A percentile compares a stretch with the other conserved stretches of the same genome.
These are phyloP conservation scores for Phoeniculus purpureus DNA, from an alignment of 2,797 vertebrate genomes.

Conservation along the genomic window DNA sequence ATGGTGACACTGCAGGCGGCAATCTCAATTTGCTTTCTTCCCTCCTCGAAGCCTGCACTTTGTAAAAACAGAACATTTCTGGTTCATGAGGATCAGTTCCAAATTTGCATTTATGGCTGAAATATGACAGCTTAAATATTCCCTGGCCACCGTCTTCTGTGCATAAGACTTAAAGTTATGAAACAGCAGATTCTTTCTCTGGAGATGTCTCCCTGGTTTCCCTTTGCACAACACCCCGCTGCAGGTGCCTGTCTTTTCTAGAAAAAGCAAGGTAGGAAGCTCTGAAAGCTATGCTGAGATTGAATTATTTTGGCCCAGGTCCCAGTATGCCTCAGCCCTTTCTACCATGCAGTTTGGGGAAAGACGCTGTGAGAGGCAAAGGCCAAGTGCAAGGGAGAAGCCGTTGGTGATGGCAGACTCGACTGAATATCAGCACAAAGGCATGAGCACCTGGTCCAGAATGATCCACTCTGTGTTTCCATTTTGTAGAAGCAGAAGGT, in stretches of 20 bases:
- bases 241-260: neutral
- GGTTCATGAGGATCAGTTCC: neutral
- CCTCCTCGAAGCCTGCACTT: neutral
- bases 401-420: neutral
- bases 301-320: neutral
- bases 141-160: neutral
- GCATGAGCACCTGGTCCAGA: neutral
- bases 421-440: neutral
- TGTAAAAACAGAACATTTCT: neutral
- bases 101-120: neutral
- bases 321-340: fast-evolving
- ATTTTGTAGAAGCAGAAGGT: neutral
- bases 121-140: neutral
- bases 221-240: neutral
- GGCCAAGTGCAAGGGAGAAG: neutral
- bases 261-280: neutral
- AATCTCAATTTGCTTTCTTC: neutral
- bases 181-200: neutral
- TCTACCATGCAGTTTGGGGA: neutral
- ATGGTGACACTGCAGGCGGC: neutral
- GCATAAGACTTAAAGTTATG: neutral
- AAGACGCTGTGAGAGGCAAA: neutral
- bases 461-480: neutral
- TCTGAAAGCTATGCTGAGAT: neutral
- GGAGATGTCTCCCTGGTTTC: neutral